A percentile compares a stretch with the other conserved stretches of the same genome.
Conservation (phyloP, 37 sponge, comb jelly and placozoan genomes). For the Oopsacas minuta region DNA sequence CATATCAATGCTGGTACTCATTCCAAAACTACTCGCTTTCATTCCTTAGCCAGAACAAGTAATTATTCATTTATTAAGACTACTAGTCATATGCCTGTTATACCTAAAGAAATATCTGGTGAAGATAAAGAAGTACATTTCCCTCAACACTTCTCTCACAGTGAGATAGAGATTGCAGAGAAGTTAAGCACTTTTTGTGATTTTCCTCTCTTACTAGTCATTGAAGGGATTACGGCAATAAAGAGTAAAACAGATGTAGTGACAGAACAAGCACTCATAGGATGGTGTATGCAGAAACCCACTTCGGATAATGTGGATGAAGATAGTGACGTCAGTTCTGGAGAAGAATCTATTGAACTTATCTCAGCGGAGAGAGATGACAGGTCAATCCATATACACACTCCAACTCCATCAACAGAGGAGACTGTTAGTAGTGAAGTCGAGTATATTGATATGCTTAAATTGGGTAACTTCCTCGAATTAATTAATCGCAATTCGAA, state of each 20-base stretch:
- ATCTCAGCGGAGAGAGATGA: neutral
- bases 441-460: neutral
- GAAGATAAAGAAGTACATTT: neutral
- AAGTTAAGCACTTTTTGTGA: neutral
- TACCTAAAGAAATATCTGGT: neutral
- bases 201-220: neutral
- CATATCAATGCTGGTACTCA: neutral
- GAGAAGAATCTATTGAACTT: neutral
- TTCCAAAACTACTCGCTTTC: neutral
- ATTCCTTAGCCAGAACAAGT: neutral
- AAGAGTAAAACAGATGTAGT: neutral
- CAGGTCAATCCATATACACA: neutral
- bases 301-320: neutral
- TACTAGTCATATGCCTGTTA: neutral
- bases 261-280: neutral
- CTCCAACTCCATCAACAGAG: neutral
- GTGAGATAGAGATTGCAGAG: neutral
- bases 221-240: neutral
- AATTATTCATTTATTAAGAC: neutral
- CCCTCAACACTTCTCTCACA: neutral
- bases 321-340: neutral
- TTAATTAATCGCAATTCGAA: neutral
- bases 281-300: neutral
- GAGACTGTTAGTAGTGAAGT: neutral
- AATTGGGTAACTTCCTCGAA: neutral